Evolutionary conservation across 2,888 invertebrate genomes (phyloP).

Genomic region (Ennomos quercinarius): DNA sequence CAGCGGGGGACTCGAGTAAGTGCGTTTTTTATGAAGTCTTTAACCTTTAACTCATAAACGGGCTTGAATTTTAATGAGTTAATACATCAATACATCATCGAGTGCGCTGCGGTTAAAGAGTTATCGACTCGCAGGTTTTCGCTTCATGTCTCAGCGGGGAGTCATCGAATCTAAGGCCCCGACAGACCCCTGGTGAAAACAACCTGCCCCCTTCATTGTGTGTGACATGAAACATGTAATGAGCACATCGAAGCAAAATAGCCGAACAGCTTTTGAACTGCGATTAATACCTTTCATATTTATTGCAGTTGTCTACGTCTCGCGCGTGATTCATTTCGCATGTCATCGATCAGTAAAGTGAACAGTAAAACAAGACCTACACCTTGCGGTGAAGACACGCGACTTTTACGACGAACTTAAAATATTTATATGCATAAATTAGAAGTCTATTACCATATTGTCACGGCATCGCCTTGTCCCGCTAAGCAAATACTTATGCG

Average conservation of each 20-base stretch:
- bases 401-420: constrained; percentile 58
- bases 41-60: constrained; percentile 76
- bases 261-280: constrained; percentile 49
- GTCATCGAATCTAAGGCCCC: constrained; percentile 61
- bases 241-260: constrained; percentile 55
- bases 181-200: constrained; percentile 65
- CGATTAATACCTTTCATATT: constrained; percentile 50
- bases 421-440: constrained; percentile 75
- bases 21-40: constrained; percentile 74
- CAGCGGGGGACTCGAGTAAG: constrained; percentile 70
- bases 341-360: constrained; percentile 67
- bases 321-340: constrained; percentile 59
- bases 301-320: constrained; percentile 40
- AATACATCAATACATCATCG: constrained; percentile 80
- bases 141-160: constrained; percentile 70
- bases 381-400: constrained; percentile 54
- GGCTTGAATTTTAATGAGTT: constrained; percentile 80
- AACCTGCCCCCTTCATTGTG: constrained; percentile 65
- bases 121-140: constrained; percentile 71
- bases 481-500: constrained; percentile 69
- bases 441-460: constrained; percentile 63
- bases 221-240: constrained; percentile 58
- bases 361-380: constrained; percentile 48
- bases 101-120: constrained; percentile 63
- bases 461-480: constrained; percentile 58